Evolutionary conservation across 2,113 vertebrate genomes (phyloP), one percentile per base, ranked within the genome.

Genomic region (Dendropsophus ebraccatus): DNA sequence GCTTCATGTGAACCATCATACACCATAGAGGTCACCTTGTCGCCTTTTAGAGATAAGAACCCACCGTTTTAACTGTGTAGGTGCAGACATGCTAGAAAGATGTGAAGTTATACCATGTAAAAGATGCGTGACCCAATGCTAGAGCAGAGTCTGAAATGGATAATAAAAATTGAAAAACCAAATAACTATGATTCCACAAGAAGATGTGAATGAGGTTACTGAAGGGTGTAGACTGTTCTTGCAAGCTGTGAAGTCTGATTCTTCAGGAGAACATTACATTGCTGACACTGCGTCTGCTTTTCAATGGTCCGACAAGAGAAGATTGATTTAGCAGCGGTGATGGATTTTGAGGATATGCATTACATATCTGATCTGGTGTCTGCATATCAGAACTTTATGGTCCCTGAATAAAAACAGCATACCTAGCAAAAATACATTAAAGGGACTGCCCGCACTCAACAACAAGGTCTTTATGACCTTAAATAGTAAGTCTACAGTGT

Each of bases 261-360:
- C 80, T 30, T 16, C 80, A 52, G 45, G 17, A 32, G 60, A 70
- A 70, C 62, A 70, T 70, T 52, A 32, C 45, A 69, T 52, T 67
- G 62, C 80, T 70, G 60, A 82, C 80, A n/a, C 80, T 23, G 45
- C 25, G 62, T 82, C 80, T 82, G 80, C 45, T 82, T 69, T 70
- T 50, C 62, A 82, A 52, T 82, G 60, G 80, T 21, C 45, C 47
- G 62, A 82, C 80, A 62, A 70, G 80, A 1, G 8, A 35, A 82
- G 47, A 52, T 67, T 67, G 45, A 65, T 81, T 45, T 12, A 65
- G 37, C 8, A 2, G 2, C 69, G 62, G n/a, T 35, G 25, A 67
- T 49, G 49, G 41, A 52, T 35, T 50, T 45, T 28, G 16, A 10
- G 17, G 77, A 41, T 47, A 37, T 47, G 23, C n/a, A 35, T 37